A percentile compares a stretch with the other conserved stretches of the same genome.
Conservation (phyloP, 2,888 invertebrate species). For the Tubulanus polymorphus region DNA sequence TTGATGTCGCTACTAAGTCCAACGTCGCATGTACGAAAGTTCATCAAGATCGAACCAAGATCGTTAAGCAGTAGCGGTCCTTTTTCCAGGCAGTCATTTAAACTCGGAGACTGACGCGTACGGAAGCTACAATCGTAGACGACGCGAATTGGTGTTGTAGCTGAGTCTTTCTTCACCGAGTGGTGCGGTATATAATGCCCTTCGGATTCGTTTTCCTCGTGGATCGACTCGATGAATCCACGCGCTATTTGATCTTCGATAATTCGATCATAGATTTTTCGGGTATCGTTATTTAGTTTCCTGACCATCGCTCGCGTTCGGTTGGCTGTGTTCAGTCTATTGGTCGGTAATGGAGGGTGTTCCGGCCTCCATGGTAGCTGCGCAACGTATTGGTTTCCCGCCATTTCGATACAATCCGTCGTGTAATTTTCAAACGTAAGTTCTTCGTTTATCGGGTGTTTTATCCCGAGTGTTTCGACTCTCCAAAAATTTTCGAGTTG, state of each 20-base stretch:
- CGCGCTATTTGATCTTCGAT: neutral
- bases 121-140: constrained; percentile 17
- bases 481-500: no score
- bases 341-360: neutral
- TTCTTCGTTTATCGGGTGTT: no score
- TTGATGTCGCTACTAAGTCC: constrained; percentile 5
- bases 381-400: neutral
- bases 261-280: neutral
- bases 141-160: constrained; percentile 20
- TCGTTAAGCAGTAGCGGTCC: constrained; percentile 12
- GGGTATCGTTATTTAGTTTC: neutral
- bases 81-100: constrained; percentile 19
- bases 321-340: neutral
- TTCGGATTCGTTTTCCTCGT: neutral
- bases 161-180: constrained; percentile 17
- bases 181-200: constrained; percentile 20
- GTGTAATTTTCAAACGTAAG: no score
- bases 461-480: no score
- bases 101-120: constrained; percentile 8
- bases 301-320: neutral
- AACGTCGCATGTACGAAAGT: constrained; percentile 14
- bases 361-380: neutral
- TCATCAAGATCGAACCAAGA: constrained; percentile 13
- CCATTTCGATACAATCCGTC: no score
- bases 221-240: neutral